phyloP scores from a whole-genome alignment of 2,888 invertebrate species.

The Pasiphila rectangulata region DNA sequence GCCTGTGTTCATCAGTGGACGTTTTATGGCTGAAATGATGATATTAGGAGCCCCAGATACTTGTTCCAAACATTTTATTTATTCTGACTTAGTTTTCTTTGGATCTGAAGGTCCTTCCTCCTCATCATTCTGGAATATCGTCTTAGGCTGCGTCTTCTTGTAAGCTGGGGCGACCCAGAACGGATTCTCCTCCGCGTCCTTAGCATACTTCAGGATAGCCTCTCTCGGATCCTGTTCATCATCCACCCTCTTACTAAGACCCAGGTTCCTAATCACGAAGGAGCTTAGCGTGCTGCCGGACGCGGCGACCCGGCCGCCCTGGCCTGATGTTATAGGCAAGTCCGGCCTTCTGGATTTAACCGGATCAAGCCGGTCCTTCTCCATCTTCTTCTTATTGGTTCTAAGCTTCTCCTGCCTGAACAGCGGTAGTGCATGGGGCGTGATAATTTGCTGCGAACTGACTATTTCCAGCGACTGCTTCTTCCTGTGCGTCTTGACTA shows the following conservation, averaged over 20 bases:
- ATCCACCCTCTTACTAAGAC: constrained; percentile 93
- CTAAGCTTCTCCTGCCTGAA: constrained; percentile 95
- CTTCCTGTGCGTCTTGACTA: constrained; percentile 89
- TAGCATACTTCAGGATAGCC: constrained; percentile 96
- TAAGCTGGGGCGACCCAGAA: constrained; percentile 98
- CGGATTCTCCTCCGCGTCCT: constrained; percentile 97
- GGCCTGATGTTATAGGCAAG: constrained; percentile 92
- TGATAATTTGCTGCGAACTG: constrained; percentile 95
- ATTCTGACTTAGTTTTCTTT: constrained; percentile 74
- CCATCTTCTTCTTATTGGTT: constrained; percentile 93
- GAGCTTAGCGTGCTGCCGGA: constrained; percentile 98
- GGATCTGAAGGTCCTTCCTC: constrained; percentile 75
- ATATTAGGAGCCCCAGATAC: too few relatives aligned
- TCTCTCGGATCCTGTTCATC: constrained; percentile 97
- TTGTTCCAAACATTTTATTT: too few relatives aligned
- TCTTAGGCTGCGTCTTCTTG: constrained; percentile 91
- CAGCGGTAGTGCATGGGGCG: constrained; percentile 96
- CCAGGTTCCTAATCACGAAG: constrained; percentile 96
- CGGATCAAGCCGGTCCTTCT: constrained; percentile 93
- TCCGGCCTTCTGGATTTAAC: constrained; percentile 91
- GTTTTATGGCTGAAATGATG: too few relatives aligned
- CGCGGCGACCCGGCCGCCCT: constrained; percentile 95
- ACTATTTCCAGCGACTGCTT: constrained; percentile 92
- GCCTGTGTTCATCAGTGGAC: too few relatives aligned
- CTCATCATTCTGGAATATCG: constrained; percentile 85